Evolutionary conservation across 2,888 invertebrate species (phyloP), one percentile per base, ranked within the genome.

Genomic region (Linyphia triangularis): DNA sequence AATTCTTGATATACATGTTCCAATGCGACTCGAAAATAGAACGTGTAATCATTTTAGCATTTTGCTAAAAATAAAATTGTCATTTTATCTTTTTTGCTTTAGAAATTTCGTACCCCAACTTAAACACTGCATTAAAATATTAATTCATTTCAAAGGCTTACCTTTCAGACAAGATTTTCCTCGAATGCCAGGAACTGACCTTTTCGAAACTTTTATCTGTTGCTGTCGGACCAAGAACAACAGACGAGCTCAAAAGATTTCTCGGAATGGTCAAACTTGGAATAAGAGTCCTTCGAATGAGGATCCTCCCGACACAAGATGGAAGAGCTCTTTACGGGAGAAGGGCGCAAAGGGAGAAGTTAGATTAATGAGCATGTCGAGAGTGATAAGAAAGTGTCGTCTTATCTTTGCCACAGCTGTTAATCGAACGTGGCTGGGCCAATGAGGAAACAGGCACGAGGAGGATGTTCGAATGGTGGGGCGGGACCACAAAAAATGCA

Each of bases 371-470:
- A 51, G 51, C n/a, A 40, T 51, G 16, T 51, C 51, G n/a, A 51
- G n/a, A n/a, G 51, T 51, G 51, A 51, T 51, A 51, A 51, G 51
- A 51, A 51, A 51, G 51, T n/a, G n/a, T 5, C 51, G 13, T n/a
- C 51, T 51, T 51, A 51, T 51, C 51, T 51, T 51, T 51, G n/a
- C 51, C 51, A n/a, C 51, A 51, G 51, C 51, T 51, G 51, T 51
- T 51, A 51, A 51, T 51, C 51, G 51, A 51, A 13, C n/a, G 9
- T 51, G 5, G 13, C 51, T 51, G n/a, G n/a, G 51, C 51, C 51
- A 51, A 51, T 51, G 16, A 51, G 51, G 16, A n/a, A n/a, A 16
- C 51, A 51, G 51, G n/a, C 13, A 51, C n/a, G n/a, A 16, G n/a
- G 51, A n/a, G 1, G 51, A 16, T n/a, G 51, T 51, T 16, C 51